Base-by-base conservation (phyloP, 2,888 invertebrate species). In the Chrysolina haemoptera region DNA sequence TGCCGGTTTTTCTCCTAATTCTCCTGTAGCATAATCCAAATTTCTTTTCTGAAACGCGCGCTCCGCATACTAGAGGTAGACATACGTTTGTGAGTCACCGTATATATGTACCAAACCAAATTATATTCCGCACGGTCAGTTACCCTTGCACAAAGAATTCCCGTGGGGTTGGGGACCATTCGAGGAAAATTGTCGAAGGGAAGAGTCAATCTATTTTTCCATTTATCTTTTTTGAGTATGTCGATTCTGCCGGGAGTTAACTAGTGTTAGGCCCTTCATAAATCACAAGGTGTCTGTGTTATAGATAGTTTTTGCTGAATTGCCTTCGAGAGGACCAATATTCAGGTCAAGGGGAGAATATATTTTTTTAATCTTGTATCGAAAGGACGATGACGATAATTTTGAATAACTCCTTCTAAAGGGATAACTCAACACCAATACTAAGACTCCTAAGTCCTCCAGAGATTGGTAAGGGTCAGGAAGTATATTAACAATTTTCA, bases 71-170 rank as follows among this genome's bases (percentile, higher is more conserved):
- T 40, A 53, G 67, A 53, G 48, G 66, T 40, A 50, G 66, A 53
- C 41, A 53, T 67, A 67, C 62, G 20, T 48, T 62, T 18, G 76
- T 82, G 82, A 82, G 73, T 82, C 82, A 83, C 77, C 78, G 73
- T 68, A 72, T 76, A 77, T 68, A 71, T 75, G 77, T 76, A 80
- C 74, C 79, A 83, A 84, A 84, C 81, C 78, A 84, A 86, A 86
- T 86, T 85, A 84, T 83, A 83, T 85, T 85, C 82, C 79, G 80
- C 81, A 86, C 86, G 87, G 87, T 87, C 86, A 86, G 86, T 87
- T 86, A 86, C 82, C 82, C 84, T 73, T 70, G 75, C 78, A 85
- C 83, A 85, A 84, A 84, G 83, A 83, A 81, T 43, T 67, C 74
- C 69, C 71, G 74, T 69, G 68, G 74, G 77, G 74, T 79, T 67